phyloP scores from a whole-genome alignment of 2,797 vertebrate species.

The Chelonia mydas region DNA sequence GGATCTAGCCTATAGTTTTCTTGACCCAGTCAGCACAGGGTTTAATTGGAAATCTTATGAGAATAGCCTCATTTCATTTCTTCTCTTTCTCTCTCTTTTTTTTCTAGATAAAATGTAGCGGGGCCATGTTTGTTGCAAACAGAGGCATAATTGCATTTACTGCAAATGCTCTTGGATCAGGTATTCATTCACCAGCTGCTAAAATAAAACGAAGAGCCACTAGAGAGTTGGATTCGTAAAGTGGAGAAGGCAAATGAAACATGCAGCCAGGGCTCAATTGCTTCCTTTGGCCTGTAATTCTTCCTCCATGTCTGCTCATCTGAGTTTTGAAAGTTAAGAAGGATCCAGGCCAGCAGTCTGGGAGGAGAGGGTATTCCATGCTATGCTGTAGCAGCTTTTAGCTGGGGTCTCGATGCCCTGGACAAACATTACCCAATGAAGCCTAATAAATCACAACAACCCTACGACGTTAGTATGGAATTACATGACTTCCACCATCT shows the following conservation, averaged over 20 bases:
- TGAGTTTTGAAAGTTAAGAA: constrained; percentile 48
- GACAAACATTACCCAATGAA: not conserved
- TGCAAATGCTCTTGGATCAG: constrained; percentile 59
- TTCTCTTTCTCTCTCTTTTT: not conserved
- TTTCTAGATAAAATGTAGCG: not conserved
- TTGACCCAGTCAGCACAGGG: fast-evolving
- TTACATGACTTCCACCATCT: not conserved
- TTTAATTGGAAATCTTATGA: not conserved
- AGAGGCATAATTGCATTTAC: constrained; percentile 63
- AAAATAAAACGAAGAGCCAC: constrained; percentile 65
- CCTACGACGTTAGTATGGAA: not conserved
- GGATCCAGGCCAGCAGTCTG: constrained; percentile 18
- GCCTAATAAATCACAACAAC: not conserved
- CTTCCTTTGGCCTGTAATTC: constrained; percentile 42
- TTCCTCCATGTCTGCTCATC: constrained; percentile 40
- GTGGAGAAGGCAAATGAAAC: constrained; percentile 50
- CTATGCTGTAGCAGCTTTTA: not conserved
- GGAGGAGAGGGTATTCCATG: not conserved
- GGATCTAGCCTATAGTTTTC: not conserved
- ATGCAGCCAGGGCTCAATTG: constrained; percentile 35
- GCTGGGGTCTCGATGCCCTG: not conserved
- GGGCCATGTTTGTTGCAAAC: not conserved
- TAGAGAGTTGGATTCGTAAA: constrained; percentile 20
- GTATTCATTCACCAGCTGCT: constrained; percentile 72
- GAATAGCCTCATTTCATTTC: not conserved